phyloP scores from a whole-genome alignment of 2,113 vertebrate genomes.

The Brachyistius frenatus region DNA sequence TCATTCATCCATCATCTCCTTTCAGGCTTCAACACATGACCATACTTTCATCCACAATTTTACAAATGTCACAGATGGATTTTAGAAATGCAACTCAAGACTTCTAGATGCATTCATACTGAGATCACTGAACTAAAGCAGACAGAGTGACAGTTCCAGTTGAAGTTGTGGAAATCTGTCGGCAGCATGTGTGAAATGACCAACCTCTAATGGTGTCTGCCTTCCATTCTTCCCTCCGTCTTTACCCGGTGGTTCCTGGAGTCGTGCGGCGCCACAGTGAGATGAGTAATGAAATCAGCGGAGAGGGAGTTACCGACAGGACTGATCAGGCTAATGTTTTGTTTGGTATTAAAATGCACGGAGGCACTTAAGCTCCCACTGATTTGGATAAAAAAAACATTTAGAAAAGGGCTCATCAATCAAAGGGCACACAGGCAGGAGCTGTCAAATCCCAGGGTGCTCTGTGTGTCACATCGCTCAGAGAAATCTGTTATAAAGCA shows the following conservation, averaged over 20 bases:
- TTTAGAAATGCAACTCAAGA: no score
- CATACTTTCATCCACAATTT: no score
- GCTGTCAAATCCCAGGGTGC: slow-evolving; percentile 77
- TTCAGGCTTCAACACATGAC: no score
- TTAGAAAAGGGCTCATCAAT: slow-evolving; percentile 84
- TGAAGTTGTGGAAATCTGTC: slow-evolving; percentile 7
- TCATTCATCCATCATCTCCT: no score
- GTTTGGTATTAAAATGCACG: slow-evolving; percentile 84
- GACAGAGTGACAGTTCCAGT: not conserved
- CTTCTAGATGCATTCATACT: no score
- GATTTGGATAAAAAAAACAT: slow-evolving; percentile 84
- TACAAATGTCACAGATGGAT: no score
- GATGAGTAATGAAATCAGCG: slow-evolving; percentile 81
- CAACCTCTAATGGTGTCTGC: slow-evolving; percentile 31
- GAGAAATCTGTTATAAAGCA: slow-evolving; percentile 19
- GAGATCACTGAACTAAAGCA: not conserved
- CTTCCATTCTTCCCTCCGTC: slow-evolving; percentile 19
- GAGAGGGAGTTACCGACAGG: slow-evolving; percentile 69
- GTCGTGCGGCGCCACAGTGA: slow-evolving; percentile 68
- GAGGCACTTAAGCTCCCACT: slow-evolving; percentile 84
- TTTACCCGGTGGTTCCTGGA: slow-evolving; percentile 57
- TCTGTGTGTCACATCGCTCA: slow-evolving; percentile 25
- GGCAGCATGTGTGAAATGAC: slow-evolving; percentile 37
- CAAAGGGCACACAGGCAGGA: slow-evolving; percentile 77
- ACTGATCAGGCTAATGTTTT: slow-evolving; percentile 78